phyloP scores from a whole-genome alignment of 2,888 invertebrate species.

The Torymus texanus region DNA sequence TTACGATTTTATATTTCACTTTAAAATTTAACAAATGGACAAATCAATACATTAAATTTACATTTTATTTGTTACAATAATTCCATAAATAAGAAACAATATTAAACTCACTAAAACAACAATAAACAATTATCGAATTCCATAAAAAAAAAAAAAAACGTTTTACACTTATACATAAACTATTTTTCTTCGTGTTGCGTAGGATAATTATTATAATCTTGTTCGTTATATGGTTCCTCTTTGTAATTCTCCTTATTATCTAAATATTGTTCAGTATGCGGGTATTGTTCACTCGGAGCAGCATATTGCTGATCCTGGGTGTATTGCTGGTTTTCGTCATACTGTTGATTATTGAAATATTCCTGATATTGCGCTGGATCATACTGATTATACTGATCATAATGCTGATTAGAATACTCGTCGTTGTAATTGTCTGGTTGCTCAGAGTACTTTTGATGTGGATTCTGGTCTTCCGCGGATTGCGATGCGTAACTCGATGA shows the following conservation, averaged over 20 bases:
- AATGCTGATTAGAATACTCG: conserved; percentile 62
- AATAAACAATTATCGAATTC: not conserved
- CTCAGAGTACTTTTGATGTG: conserved; percentile 53
- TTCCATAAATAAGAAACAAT: not conserved
- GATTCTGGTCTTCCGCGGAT: conserved; percentile 1
- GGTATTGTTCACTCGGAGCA: conserved; percentile 54
- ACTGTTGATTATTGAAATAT: conserved; percentile 47
- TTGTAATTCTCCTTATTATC: conserved; percentile 35
- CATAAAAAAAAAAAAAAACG: not conserved
- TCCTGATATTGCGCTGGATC: conserved; percentile 63
- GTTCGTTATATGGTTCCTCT: conserved; percentile 9
- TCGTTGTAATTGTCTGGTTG: conserved; percentile 58
- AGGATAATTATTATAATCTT: conserved; percentile 19
- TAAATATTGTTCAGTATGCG: conserved; percentile 48
- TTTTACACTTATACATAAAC: not conserved
- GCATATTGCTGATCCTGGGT: conserved; percentile 51
- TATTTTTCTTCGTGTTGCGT: conserved; percentile 31
- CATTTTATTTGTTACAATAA: conserved; percentile 30
- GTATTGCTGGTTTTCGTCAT: conserved; percentile 34
- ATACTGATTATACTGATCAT: conserved; percentile 65
- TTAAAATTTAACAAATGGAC: too few relatives aligned
- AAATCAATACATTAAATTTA: not conserved
- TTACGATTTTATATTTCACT: too few relatives aligned
- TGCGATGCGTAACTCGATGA: not conserved
- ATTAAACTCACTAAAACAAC: not conserved